Evolutionary conservation across 2,888 invertebrate species (phyloP), one percentile per base, ranked within the genome.

Genomic region (Pedicia rivosa): DNA sequence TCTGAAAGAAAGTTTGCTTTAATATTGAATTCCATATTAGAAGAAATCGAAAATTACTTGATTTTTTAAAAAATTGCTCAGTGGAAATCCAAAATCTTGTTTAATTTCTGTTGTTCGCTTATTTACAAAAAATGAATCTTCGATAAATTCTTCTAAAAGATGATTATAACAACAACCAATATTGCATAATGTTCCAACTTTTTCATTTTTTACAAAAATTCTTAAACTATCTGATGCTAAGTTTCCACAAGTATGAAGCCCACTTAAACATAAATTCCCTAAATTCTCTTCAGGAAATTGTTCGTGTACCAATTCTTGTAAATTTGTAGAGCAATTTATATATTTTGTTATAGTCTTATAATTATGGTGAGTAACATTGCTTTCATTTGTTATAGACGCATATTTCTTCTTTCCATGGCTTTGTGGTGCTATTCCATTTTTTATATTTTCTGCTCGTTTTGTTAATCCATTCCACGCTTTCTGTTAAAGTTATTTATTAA

Each of bases 121-220:
- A 41, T 56, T 55, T 6, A 53, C 52, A 42, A 55, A 58, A 37
- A 56, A 53, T 26, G 56, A 54, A 27, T 51, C 47, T 1, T 40
- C 29, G 2, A 57, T 56, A 46, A 58, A 66, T 42, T 63, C 55
- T 49, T 83, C 81, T 2, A 66, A 68, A 14, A 92, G 59, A 2
- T 82, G 65, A 57, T 92, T 86, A 61, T 90, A 91, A 54, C 92
- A 92, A 54, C 92, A 94, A 0, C 88, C 86, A 25, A 92, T 80
- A 52, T 79, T 80, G 49, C 83, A 78, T 2, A 90, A 53, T 0
- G 72, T 67, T 40, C 62, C 64, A 1, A 76, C 66, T 17, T 65
- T 52, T 0, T 61, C 39, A 40, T 70, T 70, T 0, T 57, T 48
- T 4, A 63, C 52, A 53, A 86, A 91, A 10, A 83, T 64, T 42